These are phyloP conservation scores for Adoxophyes honmai DNA, from an alignment of 1,140 invertebrate species.

Conservation along the genomic window DNA sequence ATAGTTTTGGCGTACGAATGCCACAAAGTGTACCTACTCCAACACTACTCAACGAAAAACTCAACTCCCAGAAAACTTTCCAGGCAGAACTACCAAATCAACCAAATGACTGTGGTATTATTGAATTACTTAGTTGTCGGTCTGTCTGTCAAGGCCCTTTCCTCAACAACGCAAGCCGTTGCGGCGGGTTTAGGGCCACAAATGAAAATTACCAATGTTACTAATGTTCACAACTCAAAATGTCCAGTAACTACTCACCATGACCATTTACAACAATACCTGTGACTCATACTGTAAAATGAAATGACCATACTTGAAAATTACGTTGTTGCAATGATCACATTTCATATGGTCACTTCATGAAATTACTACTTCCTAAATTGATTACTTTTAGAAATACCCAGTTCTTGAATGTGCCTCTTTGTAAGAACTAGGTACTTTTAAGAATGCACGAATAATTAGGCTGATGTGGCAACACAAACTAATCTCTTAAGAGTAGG, in stretches of 20 bases:
- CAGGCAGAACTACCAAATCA: too few relatives aligned
- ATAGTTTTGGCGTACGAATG: too few relatives aligned
- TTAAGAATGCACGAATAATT: too few relatives aligned
- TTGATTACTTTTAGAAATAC: too few relatives aligned
- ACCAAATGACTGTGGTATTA: too few relatives aligned
- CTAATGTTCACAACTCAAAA: background rate
- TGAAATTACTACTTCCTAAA: background rate
- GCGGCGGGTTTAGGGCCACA: background rate
- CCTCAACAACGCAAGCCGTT: background rate
- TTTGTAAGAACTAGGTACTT: too few relatives aligned
- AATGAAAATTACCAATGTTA: slow-evolving; percentile 5
- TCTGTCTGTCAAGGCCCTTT: too few relatives aligned
- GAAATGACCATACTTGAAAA: background rate
- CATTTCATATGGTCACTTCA: background rate
- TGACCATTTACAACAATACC: background rate
- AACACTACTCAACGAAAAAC: too few relatives aligned
- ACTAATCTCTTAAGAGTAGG: background rate
- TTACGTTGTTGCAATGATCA: background rate
- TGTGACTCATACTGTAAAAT: background rate
- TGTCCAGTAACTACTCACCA: background rate
- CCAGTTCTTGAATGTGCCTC: too few relatives aligned
- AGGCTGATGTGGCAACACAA: background rate
- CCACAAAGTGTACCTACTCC: too few relatives aligned
- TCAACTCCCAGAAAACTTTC: too few relatives aligned
- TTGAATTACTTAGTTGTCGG: too few relatives aligned